phyloP scores from a whole-genome alignment of 1,140 invertebrate genomes.

The Sinonovacula constricta region DNA sequence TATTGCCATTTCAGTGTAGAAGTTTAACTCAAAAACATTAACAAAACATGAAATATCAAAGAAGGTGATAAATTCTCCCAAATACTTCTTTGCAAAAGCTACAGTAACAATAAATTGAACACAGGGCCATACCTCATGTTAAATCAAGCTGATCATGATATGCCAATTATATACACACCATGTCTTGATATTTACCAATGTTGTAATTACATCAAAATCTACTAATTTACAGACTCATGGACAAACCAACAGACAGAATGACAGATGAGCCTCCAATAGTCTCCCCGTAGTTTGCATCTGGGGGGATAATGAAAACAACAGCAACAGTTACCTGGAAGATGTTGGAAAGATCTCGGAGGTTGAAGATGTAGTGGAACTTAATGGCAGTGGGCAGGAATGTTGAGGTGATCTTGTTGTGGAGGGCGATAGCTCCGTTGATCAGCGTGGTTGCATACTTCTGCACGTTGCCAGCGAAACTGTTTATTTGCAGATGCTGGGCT shows the following conservation, averaged over 20 bases:
- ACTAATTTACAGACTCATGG: neutral
- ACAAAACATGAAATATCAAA: neutral
- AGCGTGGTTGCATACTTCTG: conserved; percentile 84
- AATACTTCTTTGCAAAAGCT: neutral
- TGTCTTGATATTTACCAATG: neutral
- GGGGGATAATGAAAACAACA: neutral
- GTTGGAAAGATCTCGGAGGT: conserved; percentile 95
- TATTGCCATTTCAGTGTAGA: too few relatives aligned
- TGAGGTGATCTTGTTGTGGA: conserved; percentile 91
- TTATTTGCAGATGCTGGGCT: conserved; percentile 88
- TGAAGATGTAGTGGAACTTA: conserved; percentile 98
- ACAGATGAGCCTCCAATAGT: neutral
- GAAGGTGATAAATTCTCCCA: neutral
- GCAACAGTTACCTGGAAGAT: conserved; percentile 80
- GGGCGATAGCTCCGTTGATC: conserved; percentile 88
- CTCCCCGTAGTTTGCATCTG: neutral
- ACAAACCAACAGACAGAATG: neutral
- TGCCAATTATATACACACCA: neutral
- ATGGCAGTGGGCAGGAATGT: conserved; percentile 95
- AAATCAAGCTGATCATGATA: neutral
- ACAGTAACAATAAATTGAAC: neutral
- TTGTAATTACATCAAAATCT: neutral
- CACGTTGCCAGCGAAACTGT: conserved; percentile 84
- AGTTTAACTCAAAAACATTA: too few relatives aligned
- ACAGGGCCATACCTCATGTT: neutral